phyloP scores from a whole-genome alignment of 2,113 vertebrate species.

The Cephalopterus ornatus region DNA sequence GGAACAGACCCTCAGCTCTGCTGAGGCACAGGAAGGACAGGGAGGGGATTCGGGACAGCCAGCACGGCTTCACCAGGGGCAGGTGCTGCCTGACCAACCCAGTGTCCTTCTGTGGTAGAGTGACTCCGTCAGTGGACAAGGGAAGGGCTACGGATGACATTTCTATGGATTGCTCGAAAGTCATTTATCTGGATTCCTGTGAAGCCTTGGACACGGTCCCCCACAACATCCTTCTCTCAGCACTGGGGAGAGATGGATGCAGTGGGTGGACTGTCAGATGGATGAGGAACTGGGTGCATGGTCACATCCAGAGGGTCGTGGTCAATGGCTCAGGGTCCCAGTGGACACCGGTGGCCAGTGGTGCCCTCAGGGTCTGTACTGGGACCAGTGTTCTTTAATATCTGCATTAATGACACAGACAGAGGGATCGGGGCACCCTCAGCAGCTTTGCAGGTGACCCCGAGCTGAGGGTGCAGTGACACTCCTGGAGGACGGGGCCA shows the following conservation, averaged over 20 bases:
- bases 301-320: not conserved
- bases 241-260: not conserved
- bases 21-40: not conserved
- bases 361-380: not conserved
- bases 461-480: not conserved
- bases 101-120: too few relatives aligned
- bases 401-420: not conserved
- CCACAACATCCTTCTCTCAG: not conserved
- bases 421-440: not conserved
- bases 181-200: not conserved
- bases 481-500: not conserved
- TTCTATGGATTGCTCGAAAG: not conserved
- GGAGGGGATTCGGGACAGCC: not conserved
- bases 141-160: not conserved
- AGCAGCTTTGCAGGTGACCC: not conserved
- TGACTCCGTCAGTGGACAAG: not conserved
- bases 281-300: not conserved
- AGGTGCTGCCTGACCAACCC: not conserved
- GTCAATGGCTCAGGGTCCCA: not conserved
- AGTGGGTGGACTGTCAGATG: not conserved
- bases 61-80: not conserved
- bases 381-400: not conserved
- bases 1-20: not conserved
- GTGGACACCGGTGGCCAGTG: not conserved
- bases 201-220: not conserved